A percentile compares a stretch with the other conserved stretches of the same genome.
These are phyloP conservation scores for Silurus lanzhouensis DNA, from an alignment of 2,797 vertebrate genomes.

Conservation along the genomic window DNA sequence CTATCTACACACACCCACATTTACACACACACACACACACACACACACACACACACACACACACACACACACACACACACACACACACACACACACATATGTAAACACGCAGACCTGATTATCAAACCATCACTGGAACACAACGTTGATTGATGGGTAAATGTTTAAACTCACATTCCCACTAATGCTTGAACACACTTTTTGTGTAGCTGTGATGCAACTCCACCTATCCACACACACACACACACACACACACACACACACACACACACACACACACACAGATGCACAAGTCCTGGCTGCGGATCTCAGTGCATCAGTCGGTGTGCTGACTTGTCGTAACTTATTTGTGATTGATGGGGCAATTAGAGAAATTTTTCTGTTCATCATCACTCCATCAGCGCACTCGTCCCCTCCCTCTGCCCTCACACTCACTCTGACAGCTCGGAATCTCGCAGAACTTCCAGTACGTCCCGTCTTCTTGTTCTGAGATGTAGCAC, in stretches of 20 bases:
- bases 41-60: background rate
- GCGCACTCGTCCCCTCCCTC: background rate
- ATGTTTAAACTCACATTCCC: constrained; percentile 11
- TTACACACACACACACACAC: background rate
- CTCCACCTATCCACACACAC: background rate
- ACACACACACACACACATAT: background rate
- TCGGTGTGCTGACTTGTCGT: constrained; percentile 30
- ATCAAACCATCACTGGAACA: background rate
- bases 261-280: constrained; percentile 37
- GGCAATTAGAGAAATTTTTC: constrained; percentile 42
- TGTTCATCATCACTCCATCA: constrained; percentile 31
- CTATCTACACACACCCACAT: background rate
- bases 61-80: background rate
- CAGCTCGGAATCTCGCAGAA: constrained; percentile 93
- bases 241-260: constrained; percentile 43
- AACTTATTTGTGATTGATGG: constrained; percentile 33
- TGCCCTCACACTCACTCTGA: constrained; percentile 80
- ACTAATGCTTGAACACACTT: constrained; percentile 11
- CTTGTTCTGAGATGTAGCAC: constrained; percentile 92
- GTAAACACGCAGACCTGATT: constrained; percentile 2
- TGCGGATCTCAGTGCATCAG: constrained; percentile 35
- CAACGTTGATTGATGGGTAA: background rate
- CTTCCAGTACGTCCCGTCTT: constrained; percentile 94
- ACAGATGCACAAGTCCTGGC: constrained; percentile 11
- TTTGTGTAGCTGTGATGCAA: background rate